Base-by-base conservation (phyloP, 53 echinoderm and acorn worm genomes). In the Astropecten irregularis region DNA sequence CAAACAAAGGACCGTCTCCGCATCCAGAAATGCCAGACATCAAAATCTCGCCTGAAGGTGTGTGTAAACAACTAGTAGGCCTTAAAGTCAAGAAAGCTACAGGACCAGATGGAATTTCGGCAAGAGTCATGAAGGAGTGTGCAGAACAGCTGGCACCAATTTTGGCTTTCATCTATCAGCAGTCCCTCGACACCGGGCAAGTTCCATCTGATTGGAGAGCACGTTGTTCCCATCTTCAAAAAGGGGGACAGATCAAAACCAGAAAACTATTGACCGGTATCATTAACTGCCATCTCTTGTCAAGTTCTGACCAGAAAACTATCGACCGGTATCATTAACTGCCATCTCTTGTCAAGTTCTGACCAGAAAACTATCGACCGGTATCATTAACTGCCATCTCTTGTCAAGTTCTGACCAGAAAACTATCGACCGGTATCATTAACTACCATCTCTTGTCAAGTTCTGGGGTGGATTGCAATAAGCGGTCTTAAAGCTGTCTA, bases 31-130 rank as follows among this genome's bases (percentile, higher is more conserved):
- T n/a, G n/a, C n/a, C n/a, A n/a, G n/a, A n/a, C n/a, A n/a, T n/a
- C n/a, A n/a, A n/a, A n/a, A n/a, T n/a, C n/a, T n/a, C n/a, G n/a
- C n/a, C n/a, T n/a, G n/a, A n/a, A n/a, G n/a, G n/a, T n/a, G n/a
- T n/a, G n/a, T n/a, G n/a, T n/a, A n/a, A n/a, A n/a, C n/a, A n/a
- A n/a, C n/a, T n/a, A n/a, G n/a, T n/a, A n/a, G n/a, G n/a, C n/a
- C n/a, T n/a, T n/a, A n/a, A n/a, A n/a, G n/a, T n/a, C n/a, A 69
- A 25, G 32, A 86, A 86, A 34, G 86, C 86, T 4, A 76, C 86
- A 20, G 77, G 77, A 18, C 86, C 77, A 57, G 74, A 85, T 27
- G 35, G 22, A 11, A 79, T 77, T 56, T 69, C 88, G 3, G 67
- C 82, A 37, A 31, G 88, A 14, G 70, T 87, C 9, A 30, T 82